phyloP scores from a whole-genome alignment of 2,888 invertebrate genomes.

The Hirtodrosophila duncani region DNA sequence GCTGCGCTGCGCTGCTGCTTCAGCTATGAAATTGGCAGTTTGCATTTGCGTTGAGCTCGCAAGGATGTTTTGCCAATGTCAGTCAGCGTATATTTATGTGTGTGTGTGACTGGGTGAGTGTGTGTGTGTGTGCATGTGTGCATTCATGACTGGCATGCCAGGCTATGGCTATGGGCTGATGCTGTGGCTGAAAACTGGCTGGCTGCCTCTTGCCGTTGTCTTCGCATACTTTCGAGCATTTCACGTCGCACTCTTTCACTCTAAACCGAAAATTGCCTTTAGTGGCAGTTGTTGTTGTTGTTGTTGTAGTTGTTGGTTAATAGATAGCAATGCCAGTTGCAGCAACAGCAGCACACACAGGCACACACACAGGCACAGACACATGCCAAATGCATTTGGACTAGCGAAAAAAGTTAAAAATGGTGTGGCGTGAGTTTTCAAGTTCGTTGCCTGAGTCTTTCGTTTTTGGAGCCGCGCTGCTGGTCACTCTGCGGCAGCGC shows the following conservation, averaged over 20 bases:
- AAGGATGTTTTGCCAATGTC: conserved; percentile 48
- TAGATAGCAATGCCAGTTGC: conserved; percentile 39
- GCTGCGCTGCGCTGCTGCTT: too few relatives aligned
- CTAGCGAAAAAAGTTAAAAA: conserved; percentile 43
- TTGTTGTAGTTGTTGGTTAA: conserved; percentile 31
- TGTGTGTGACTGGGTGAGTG: conserved; percentile 12
- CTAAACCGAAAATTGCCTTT: conserved; percentile 29
- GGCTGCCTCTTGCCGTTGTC: conserved; percentile 2
- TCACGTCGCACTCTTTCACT: conserved; percentile 51
- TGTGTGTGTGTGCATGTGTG: conserved; percentile 24
- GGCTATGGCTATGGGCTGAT: conserved; percentile 10
- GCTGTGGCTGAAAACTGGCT: conserved; percentile 16
- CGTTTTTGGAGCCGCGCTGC: conserved; percentile 30
- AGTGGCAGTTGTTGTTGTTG: conserved; percentile 14
- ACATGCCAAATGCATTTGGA: not conserved
- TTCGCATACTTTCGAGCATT: conserved; percentile 47
- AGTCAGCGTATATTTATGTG: conserved; percentile 18
- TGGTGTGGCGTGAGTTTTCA: conserved; percentile 9
- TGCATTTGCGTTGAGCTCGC: conserved; percentile 49
- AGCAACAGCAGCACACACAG: conserved; percentile 14
- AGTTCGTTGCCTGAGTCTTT: conserved; percentile 67
- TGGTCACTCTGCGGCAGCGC: conserved; percentile 26
- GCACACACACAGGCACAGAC: too few relatives aligned
- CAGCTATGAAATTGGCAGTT: conserved; percentile 69
- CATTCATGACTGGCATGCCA: conserved; percentile 54